Percentiles rank a stretch among this genome's conserved stretches.
phyloP scores from a whole-genome alignment of 2,888 invertebrate genomes.

The Urechis unicinctus region DNA sequence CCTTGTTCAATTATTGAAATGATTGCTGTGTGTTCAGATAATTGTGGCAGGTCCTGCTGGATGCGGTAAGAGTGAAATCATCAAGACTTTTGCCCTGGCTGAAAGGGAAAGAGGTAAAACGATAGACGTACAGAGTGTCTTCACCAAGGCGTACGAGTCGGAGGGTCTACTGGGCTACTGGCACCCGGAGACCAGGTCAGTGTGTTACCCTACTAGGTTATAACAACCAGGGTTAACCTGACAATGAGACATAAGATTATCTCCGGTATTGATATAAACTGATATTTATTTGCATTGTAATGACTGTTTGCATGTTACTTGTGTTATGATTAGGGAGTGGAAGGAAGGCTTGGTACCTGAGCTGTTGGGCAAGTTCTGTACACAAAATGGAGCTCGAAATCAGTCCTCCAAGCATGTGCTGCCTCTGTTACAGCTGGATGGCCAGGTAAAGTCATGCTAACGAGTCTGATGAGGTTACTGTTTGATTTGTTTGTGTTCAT shows the following conservation, averaged over 20 bases:
- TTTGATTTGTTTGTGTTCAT: not conserved
- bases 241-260: too few relatives aligned
- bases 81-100: slow-evolving; percentile 46
- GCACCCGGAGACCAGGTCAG: slow-evolving; percentile 35
- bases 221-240: too few relatives aligned
- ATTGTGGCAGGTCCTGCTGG: slow-evolving; percentile 44
- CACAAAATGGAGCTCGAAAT: slow-evolving; percentile 22
- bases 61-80: slow-evolving; percentile 48
- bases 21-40: slow-evolving; percentile 8
- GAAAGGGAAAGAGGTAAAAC: slow-evolving; percentile 42
- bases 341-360: slow-evolving; percentile 41
- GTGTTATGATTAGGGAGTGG: slow-evolving; percentile 39
- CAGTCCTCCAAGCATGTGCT: slow-evolving; percentile 23
- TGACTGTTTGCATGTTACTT: too few relatives aligned
- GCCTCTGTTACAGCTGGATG: slow-evolving; percentile 45
- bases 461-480: too few relatives aligned
- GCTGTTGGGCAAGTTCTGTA: slow-evolving; percentile 40
- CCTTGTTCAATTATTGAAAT: not conserved
- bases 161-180: slow-evolving; percentile 41
- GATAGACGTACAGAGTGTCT: slow-evolving; percentile 42
- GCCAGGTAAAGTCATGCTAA: too few relatives aligned
- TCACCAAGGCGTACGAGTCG: slow-evolving; percentile 44
- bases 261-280: too few relatives aligned
- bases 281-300: too few relatives aligned
- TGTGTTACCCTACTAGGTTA: too few relatives aligned